Base-by-base conservation (phyloP, 1,140 invertebrate genomes). In the Steinernema feltiae region DNA sequence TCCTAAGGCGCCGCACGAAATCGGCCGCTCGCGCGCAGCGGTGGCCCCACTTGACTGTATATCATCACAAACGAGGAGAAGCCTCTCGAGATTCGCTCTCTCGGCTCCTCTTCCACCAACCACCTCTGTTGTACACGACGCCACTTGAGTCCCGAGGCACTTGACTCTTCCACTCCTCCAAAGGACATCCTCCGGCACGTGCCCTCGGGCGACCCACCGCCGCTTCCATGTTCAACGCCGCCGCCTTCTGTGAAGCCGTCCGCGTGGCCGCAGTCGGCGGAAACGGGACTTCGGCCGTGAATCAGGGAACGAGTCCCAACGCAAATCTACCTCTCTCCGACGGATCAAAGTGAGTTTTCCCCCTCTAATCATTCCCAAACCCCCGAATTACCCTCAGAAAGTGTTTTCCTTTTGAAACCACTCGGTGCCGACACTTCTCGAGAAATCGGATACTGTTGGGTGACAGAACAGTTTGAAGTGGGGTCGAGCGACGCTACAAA, bases 21-120 rank as follows among this genome's bases (percentile, higher is more conserved):
- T 18, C 35, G 35, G 18, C 35, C 35, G 35, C 18, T 18, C 12
- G 12, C 24, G 53, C 53, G 53, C 53, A 21, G 24, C 53, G 53
- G 53, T 63, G 53, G 53, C 53, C 53, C 53, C 53, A 63, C 53
- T 63, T 63, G 53, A 63, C 53, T 63, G 53, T 63, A 63, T 63
- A 63, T 63, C 53, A 27, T 63, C 53, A 63, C 53, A 63, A 41
- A 63, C 53, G 53, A 63, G 53, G 53, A 63, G 53, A 63, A 63
- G 53, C 53, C 41, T 63, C 53, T 63, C 53, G 53, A 63, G 53
- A 63, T 63, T 21, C 18, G 7, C 35, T 7, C 35, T 41, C 7
- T 41, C 7, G 7, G 7, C 35, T 41, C 35, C 35, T 63, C 53
- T 63, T 63, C 53, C 53, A 63, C 12, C 53, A 63, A 63, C 53